These are phyloP conservation scores for Rotaria sp. DNA, from an alignment of 2,888 invertebrate species.

Conservation along the genomic window DNA sequence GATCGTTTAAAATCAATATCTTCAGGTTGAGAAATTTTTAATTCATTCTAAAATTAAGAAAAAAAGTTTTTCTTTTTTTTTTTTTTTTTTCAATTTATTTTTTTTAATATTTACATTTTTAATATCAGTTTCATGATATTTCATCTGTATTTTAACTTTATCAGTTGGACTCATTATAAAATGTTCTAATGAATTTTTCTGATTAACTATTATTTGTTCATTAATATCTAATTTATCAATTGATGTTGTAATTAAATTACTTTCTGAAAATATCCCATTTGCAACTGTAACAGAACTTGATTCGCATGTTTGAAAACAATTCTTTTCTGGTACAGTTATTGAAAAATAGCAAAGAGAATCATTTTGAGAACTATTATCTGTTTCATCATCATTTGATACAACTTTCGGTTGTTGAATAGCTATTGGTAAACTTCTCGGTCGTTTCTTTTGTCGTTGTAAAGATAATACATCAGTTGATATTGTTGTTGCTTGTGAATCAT, in stretches of 20 bases:
- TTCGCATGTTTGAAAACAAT: neutral
- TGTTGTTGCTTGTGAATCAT: slow-evolving; percentile 9
- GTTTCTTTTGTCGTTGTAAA: neutral
- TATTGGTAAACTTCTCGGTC: neutral
- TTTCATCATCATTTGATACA: neutral
- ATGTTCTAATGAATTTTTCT: neutral
- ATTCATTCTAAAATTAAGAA: neutral
- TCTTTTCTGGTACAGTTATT: neutral
- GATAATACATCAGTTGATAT: neutral
- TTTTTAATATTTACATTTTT: neutral
- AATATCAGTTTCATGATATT: neutral
- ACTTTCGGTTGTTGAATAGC: neutral
- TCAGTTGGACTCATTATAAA: slow-evolving; percentile 23
- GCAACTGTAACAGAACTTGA: neutral
- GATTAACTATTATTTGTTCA: neutral
- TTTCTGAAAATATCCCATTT: neutral
- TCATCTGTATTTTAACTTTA: slow-evolving; percentile 14
- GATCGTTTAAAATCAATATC: slow-evolving; percentile 28
- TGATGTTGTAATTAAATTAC: neutral
- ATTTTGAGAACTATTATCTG: neutral
- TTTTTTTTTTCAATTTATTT: no score
- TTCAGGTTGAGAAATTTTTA: slow-evolving; percentile 13
- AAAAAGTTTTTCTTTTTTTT: no score
- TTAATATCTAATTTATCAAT: neutral
- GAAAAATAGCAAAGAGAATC: neutral